Percentiles rank a stretch among this genome's conserved stretches.
These are phyloP conservation scores for Drosophila acutilabella DNA, from an alignment of 2,888 invertebrate species.

Conservation along the genomic window DNA sequence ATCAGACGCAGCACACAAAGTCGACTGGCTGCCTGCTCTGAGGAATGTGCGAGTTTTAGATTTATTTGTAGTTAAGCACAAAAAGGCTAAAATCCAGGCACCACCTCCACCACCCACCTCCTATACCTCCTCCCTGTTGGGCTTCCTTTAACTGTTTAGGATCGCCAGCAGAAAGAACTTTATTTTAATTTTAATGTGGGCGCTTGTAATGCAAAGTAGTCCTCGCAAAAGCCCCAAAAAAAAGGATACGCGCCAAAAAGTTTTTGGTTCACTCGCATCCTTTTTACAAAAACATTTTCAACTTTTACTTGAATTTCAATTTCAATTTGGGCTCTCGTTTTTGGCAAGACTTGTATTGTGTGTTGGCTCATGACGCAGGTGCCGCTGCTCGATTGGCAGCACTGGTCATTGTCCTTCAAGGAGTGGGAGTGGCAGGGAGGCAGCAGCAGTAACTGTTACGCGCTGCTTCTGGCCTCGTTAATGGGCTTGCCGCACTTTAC, in stretches of 20 bases:
- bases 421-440: conserved; percentile 6
- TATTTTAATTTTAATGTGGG: conserved; percentile 79
- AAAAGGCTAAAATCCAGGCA: conserved; percentile 28
- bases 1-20: conserved; percentile 48
- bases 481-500: conserved; percentile 82
- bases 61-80: conserved; percentile 72
- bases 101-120: too few species aligned
- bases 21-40: conserved; percentile 28
- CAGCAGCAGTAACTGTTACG: neutral
- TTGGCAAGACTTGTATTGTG: neutral
- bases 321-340: neutral
- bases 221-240: conserved; percentile 5
- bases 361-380: conserved; percentile 55
- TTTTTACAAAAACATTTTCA: neutral
- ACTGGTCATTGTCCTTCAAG: conserved; percentile 32
- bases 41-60: conserved; percentile 77
- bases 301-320: neutral
- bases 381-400: conserved; percentile 63
- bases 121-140: neutral
- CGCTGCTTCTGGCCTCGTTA: conserved; percentile 56
- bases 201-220: conserved; percentile 74
- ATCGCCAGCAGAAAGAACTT: conserved; percentile 66
- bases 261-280: conserved; percentile 17
- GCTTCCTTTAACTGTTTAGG: neutral
- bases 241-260: conserved; percentile 44